These are phyloP conservation scores for Sarcophaga variegata DNA, from an alignment of 2,888 invertebrate genomes.

Conservation along the genomic window DNA sequence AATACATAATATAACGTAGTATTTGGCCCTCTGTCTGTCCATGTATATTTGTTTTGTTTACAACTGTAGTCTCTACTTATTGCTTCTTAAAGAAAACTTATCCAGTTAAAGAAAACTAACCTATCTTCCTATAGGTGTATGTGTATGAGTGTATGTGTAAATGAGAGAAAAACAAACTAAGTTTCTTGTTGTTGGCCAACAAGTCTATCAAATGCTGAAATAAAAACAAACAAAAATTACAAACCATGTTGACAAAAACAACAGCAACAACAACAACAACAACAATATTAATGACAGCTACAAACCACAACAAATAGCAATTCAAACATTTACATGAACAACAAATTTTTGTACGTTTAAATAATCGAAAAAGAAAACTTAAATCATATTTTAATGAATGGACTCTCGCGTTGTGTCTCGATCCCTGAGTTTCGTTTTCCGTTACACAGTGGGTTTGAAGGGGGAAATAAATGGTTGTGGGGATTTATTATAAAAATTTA, in stretches of 20 bases:
- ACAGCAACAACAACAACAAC: not conserved
- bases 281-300: conserved; percentile 16
- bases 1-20: no score
- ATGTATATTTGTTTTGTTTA: conserved; percentile 18
- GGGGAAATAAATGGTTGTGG: not conserved
- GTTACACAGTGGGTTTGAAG: no score
- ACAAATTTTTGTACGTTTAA: conserved; percentile 45
- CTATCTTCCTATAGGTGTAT: not conserved
- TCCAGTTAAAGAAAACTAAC: conserved; percentile 49
- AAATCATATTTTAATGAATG: conserved; percentile 51
- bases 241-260: not conserved
- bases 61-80: not conserved
- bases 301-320: conserved; percentile 38
- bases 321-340: conserved; percentile 53
- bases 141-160: not conserved
- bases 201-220: conserved; percentile 67
- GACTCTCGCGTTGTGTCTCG: no score
- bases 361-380: conserved; percentile 47
- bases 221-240: conserved; percentile 44
- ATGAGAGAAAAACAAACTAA: conserved; percentile 14
- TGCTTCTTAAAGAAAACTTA: conserved; percentile 26
- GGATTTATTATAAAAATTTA: not conserved
- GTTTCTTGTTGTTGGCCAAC: conserved; percentile 58
- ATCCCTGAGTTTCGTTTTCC: no score
- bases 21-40: not conserved